Evolutionary conservation across 2,888 invertebrate genomes (phyloP).

Genomic region (Nysson spinosus): DNA sequence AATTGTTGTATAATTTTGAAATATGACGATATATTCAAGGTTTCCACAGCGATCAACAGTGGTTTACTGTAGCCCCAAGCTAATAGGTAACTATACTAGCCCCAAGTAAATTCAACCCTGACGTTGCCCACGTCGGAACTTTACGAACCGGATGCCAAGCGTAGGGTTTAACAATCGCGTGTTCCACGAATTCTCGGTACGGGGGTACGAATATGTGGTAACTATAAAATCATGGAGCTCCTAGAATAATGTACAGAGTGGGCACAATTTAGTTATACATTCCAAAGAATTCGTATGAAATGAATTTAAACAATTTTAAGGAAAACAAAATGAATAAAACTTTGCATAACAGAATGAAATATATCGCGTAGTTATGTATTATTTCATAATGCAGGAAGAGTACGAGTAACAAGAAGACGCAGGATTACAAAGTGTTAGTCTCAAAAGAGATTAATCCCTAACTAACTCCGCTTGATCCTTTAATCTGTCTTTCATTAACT

Average conservation of each 20-base stretch:
- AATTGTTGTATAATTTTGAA: conserved; percentile 3
- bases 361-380: no score
- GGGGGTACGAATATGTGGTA: conserved; percentile 39
- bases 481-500: conserved; percentile 51
- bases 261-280: conserved; percentile 26
- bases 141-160: conserved; percentile 56
- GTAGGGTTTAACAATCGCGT: conserved; percentile 55
- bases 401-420: conserved; percentile 36
- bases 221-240: conserved; percentile 50
- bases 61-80: conserved; percentile 34
- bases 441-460: conserved; percentile 52
- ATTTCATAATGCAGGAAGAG: neutral
- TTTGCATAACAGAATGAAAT: no score
- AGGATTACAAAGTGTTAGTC: conserved; percentile 39
- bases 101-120: conserved; percentile 51
- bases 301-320: no score
- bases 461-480: conserved; percentile 45
- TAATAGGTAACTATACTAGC: conserved; percentile 41
- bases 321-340: no score
- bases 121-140: conserved; percentile 51
- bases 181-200: conserved; percentile 47
- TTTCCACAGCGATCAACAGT: conserved; percentile 44
- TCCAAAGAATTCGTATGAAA: neutral
- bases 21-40: conserved; percentile 48
- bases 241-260: conserved; percentile 42